These are phyloP conservation scores for Pachliopta kotzebuea DNA, from an alignment of 2,888 invertebrate species.

Conservation along the genomic window DNA sequence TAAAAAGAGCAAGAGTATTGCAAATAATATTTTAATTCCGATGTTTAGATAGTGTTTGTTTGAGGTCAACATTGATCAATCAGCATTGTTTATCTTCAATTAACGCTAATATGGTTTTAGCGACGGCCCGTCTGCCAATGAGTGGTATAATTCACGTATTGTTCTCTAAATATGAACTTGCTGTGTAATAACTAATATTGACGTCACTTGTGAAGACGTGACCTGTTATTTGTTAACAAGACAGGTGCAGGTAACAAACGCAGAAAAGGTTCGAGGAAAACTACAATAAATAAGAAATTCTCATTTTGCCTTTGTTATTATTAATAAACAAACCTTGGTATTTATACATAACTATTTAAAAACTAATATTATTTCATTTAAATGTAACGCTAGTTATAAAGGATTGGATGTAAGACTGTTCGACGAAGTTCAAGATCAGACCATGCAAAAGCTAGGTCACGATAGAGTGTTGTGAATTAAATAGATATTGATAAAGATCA, in stretches of 20 bases:
- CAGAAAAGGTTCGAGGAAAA: background rate
- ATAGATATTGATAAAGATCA: no score
- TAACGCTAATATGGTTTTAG: conserved; percentile 6
- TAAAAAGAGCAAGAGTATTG: no score
- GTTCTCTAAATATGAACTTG: conserved; percentile 28
- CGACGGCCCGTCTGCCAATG: conserved; percentile 22
- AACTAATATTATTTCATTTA: background rate
- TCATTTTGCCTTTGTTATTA: background rate
- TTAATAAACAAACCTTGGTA: background rate
- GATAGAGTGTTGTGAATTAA: no score
- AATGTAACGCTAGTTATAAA: background rate
- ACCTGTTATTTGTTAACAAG: conserved; percentile 3
- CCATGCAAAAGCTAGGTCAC: background rate
- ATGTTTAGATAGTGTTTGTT: background rate
- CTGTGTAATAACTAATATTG: conserved; percentile 15
- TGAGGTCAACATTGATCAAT: conserved; percentile 4
- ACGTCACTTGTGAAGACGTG: conserved; percentile 24
- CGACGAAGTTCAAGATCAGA: background rate
- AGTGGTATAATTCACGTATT: conserved; percentile 22
- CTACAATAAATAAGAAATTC: background rate
- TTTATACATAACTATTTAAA: background rate
- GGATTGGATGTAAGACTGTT: background rate
- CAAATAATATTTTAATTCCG: background rate
- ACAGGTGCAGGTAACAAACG: background rate
- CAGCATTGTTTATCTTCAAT: conserved; percentile 8